phyloP scores from a whole-genome alignment of 2,797 vertebrate genomes.

The Phalanger gymnotis region DNA sequence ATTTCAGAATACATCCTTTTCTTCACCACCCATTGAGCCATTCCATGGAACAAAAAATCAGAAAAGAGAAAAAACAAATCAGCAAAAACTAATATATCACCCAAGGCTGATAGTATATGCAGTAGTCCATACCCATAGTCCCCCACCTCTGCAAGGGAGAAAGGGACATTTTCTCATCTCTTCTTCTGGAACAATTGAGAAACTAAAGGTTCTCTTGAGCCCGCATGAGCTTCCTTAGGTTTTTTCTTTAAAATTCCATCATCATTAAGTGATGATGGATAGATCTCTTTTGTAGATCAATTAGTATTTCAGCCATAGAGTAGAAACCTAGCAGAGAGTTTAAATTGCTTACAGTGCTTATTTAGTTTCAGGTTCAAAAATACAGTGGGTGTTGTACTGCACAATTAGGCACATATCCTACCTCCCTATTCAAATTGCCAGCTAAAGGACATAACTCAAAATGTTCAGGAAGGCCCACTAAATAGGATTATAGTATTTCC shows the following conservation, averaged over 20 bases:
- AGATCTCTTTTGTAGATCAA: neutral
- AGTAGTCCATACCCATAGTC: neutral
- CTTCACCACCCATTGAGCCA: neutral
- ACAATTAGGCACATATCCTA: neutral
- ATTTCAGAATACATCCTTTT: neutral
- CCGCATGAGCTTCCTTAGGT: neutral
- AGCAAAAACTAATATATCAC: neutral
- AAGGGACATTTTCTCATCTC: neutral
- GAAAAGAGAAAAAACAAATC: neutral
- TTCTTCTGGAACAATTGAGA: neutral
- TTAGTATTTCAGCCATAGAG: neutral
- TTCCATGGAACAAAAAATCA: neutral
- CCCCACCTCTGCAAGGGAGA: neutral
- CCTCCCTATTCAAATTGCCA: neutral
- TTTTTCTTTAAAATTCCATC: slow-evolving; percentile 2
- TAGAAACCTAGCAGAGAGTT: neutral
- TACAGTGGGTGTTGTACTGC: neutral
- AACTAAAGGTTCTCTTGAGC: neutral
- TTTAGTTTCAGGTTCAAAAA: neutral
- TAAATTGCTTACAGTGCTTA: neutral
- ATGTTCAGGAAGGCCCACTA: neutral
- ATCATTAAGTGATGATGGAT: neutral
- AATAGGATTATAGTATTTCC: neutral
- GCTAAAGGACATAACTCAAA: neutral
- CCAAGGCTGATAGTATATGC: neutral